Evolutionary conservation across 2,113 vertebrate species (phyloP).

Genomic region (Orthochromis indermauri): DNA sequence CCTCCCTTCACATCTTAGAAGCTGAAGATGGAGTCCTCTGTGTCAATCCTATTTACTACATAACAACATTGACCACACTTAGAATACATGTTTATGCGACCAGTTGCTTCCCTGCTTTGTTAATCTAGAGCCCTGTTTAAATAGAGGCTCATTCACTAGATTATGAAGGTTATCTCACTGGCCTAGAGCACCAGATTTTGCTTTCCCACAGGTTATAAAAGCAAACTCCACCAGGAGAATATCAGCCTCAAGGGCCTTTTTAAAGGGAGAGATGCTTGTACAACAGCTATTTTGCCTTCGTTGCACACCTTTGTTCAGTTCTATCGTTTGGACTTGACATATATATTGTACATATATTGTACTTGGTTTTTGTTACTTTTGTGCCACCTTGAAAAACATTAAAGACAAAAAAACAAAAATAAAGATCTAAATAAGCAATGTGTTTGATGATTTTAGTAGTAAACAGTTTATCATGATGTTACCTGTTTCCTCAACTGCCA

Average conservation of each 20-base stretch:
- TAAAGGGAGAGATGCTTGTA: not conserved
- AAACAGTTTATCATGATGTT: not conserved
- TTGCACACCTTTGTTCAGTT: not conserved
- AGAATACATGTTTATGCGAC: not conserved
- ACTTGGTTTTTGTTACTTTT: not conserved
- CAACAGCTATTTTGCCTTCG: not conserved
- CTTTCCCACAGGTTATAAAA: not conserved
- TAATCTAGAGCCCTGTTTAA: not conserved
- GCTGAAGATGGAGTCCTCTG: not conserved
- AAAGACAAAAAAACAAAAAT: not conserved
- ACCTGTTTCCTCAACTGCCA: not conserved
- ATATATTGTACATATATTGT: not conserved
- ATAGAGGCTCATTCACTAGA: not conserved
- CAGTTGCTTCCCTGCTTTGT: not conserved
- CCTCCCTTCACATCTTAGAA: not conserved
- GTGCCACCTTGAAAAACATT: not conserved
- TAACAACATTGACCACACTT: not conserved
- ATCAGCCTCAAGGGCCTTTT: not conserved
- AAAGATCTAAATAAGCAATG: not conserved
- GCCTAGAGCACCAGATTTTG: not conserved
- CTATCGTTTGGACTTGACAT: accelerated
- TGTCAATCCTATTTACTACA: not conserved
- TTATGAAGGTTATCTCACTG: not conserved
- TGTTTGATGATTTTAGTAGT: not conserved
- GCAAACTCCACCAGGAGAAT: not conserved